These are phyloP conservation scores for Poecilia latipinna DNA, from an alignment of 2,113 vertebrate species.

Conservation along the genomic window DNA sequence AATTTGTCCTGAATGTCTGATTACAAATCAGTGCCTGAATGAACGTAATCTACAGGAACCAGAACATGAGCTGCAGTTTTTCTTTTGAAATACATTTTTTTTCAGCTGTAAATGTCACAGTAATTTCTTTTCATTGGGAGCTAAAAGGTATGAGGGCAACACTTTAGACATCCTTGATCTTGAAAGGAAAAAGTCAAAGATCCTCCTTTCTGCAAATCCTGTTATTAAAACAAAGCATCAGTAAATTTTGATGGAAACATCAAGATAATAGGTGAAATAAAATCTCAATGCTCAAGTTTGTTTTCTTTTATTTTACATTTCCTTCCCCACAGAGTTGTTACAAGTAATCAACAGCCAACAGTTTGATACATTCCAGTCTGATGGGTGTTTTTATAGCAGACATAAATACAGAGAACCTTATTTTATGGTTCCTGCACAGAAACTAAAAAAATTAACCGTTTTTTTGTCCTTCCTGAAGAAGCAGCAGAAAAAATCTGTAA, in stretches of 20 bases:
- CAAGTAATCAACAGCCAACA: conserved; percentile 5
- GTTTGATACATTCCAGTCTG: conserved; percentile 30
- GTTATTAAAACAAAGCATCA: background rate
- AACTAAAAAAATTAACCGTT: conserved; percentile 2
- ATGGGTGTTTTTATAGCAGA: background rate
- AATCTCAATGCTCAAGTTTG: background rate
- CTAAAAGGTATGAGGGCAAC: no score
- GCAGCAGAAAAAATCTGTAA: background rate
- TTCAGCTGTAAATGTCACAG: no score
- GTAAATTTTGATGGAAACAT: background rate
- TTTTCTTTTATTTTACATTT: conserved; percentile 26
- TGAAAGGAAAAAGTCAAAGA: no score
- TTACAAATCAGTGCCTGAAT: background rate
- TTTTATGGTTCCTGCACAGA: background rate
- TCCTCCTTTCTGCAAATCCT: no score
- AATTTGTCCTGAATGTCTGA: background rate
- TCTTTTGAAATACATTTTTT: background rate
- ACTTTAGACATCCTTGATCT: no score
- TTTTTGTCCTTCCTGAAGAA: background rate
- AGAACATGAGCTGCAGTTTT: background rate
- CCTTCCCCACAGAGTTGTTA: conserved; percentile 13
- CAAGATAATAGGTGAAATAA: conserved; percentile 1
- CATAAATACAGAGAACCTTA: conserved; percentile 6
- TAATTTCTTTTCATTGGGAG: no score
- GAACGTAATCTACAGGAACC: background rate